Conservation (phyloP, 1,140 invertebrate genomes). For the Popillia japonica region DNA sequence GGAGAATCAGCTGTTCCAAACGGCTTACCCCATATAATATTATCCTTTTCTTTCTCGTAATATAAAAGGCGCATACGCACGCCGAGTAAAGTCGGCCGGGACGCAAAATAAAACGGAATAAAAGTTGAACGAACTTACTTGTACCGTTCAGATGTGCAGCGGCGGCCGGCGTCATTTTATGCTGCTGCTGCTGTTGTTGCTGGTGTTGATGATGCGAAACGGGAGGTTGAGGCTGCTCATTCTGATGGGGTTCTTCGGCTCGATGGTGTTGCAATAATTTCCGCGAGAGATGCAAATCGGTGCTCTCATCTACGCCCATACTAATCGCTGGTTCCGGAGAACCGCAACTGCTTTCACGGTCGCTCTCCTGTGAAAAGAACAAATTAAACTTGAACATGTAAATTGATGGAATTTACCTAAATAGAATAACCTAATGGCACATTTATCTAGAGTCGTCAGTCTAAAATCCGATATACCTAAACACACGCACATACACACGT, state of each 20-base stretch:
- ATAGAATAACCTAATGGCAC: no score
- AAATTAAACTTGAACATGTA: no score
- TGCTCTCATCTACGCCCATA: constrained; percentile 62
- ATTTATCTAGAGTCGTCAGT: no score
- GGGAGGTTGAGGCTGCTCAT: constrained; percentile 44
- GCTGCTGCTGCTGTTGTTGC: constrained; percentile 59
- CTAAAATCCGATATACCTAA: no score
- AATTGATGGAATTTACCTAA: no score
- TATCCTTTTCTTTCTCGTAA: not conserved
- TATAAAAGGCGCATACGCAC: constrained; percentile 8
- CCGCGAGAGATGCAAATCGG: constrained; percentile 61
- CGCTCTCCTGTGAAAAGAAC: constrained; percentile 75
- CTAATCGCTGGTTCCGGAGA: constrained; percentile 70
- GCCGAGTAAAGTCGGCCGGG: not conserved
- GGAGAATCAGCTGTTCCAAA: constrained; percentile 20
- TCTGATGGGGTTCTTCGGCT: constrained; percentile 59
- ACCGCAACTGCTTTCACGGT: constrained; percentile 72
- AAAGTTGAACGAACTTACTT: constrained; percentile 63
- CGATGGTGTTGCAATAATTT: constrained; percentile 59
- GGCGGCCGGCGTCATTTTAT: constrained; percentile 60
- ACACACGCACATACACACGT: not conserved
- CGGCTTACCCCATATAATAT: not conserved
- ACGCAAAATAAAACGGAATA: not conserved
- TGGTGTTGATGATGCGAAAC: not conserved
- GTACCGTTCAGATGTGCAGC: constrained; percentile 75